phyloP scores from a whole-genome alignment of 1,140 invertebrate species.

The Lordiphosa collinella region DNA sequence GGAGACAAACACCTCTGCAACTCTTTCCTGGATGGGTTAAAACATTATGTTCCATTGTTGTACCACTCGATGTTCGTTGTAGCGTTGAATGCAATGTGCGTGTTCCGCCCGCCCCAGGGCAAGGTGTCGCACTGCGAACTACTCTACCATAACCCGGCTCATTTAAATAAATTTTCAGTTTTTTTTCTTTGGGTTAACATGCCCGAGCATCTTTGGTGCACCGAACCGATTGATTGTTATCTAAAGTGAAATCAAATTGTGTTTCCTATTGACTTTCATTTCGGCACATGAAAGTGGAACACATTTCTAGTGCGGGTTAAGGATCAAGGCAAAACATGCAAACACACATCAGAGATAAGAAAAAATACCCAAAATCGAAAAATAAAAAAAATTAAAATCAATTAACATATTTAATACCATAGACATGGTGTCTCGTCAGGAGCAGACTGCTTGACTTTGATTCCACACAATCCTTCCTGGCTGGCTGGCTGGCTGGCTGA shows the following conservation, averaged over 20 bases:
- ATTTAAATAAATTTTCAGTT: conserved; percentile 68
- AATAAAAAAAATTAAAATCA: conserved; percentile 16
- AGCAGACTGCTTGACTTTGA: conserved; percentile 63
- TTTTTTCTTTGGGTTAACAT: conserved; percentile 31
- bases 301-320: conserved; percentile 60
- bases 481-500: conserved; percentile 26
- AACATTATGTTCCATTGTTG: conserved; percentile 69
- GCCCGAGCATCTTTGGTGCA: conserved; percentile 12
- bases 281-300: conserved; percentile 55
- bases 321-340: conserved; percentile 56
- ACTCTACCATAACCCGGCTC: conserved; percentile 66
- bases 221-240: conserved; percentile 68
- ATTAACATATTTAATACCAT: conserved; percentile 68
- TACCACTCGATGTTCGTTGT: conserved; percentile 53
- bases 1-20: conserved; percentile 58
- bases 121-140: conserved; percentile 71
- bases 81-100: conserved; percentile 65
- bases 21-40: conserved; percentile 64
- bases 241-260: conserved; percentile 69
- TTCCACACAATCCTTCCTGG: conserved; percentile 9
- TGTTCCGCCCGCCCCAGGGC: conserved; percentile 31
- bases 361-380: conserved; percentile 14
- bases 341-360: conserved; percentile 7
- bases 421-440: conserved; percentile 62
- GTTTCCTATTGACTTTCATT: conserved; percentile 44